phyloP scores from a whole-genome alignment of 2,797 vertebrate genomes.

The Podargus strigoides region DNA sequence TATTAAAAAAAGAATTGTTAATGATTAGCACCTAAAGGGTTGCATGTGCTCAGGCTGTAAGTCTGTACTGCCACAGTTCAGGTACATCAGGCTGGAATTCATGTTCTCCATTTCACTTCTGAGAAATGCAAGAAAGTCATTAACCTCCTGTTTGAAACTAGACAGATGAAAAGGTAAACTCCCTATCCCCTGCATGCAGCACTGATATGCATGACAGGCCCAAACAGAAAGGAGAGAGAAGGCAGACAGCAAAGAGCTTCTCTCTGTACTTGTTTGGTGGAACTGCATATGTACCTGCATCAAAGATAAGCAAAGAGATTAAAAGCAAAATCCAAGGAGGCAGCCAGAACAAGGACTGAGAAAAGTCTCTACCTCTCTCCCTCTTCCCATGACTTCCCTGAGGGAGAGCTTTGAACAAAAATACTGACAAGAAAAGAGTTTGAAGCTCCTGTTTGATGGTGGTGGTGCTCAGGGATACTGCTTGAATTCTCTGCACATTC shows the following conservation, averaged over 20 bases:
- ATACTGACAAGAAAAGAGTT: neutral
- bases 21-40: neutral
- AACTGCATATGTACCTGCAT: neutral
- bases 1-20: neutral
- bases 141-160: neutral
- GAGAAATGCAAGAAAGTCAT: neutral
- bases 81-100: neutral
- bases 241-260: neutral
- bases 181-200: neutral
- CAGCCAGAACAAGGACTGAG: neutral
- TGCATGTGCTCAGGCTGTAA: accelerated
- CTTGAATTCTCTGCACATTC: neutral
- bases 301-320: neutral
- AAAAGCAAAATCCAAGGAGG: neutral
- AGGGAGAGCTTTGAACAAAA: neutral
- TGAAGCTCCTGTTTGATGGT: neutral
- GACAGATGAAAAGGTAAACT: neutral
- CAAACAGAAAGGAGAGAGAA: neutral
- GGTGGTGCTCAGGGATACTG: neutral
- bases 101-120: neutral
- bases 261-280: accelerated
- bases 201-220: accelerated
- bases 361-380: neutral
- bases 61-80: neutral
- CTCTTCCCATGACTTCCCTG: neutral